A percentile compares a stretch with the other conserved stretches of the same genome.
phyloP scores from a whole-genome alignment of 2,888 invertebrate genomes.

The Scaptomyza reducta region DNA sequence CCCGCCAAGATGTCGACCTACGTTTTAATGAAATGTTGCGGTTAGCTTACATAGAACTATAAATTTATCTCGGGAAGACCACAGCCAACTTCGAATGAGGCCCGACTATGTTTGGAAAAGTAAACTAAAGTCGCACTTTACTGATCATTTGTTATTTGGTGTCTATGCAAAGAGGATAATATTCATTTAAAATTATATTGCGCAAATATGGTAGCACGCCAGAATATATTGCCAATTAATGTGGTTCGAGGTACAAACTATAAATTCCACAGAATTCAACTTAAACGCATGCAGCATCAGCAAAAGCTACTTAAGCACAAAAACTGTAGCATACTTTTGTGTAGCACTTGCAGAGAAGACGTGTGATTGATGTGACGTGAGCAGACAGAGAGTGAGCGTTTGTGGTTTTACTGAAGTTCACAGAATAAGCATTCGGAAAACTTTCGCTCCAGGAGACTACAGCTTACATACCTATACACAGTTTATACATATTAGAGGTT shows the following conservation, averaged over 20 bases:
- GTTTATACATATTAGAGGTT: constrained; percentile 53
- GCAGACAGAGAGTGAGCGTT: neutral
- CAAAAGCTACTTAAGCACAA: constrained; percentile 57
- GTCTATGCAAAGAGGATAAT: constrained; percentile 38
- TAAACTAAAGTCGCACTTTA: constrained; percentile 54
- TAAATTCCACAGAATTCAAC: constrained; percentile 31
- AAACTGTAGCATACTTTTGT: constrained; percentile 68
- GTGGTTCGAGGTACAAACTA: constrained; percentile 46
- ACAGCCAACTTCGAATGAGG: too few relatives aligned
- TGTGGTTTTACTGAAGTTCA: neutral
- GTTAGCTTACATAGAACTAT: too few relatives aligned
- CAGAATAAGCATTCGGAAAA: constrained; percentile 17
- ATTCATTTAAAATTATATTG: constrained; percentile 74
- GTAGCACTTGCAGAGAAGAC: constrained; percentile 60
- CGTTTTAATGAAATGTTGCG: too few relatives aligned
- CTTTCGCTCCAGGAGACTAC: constrained; percentile 11
- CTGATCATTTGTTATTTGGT: constrained; percentile 72
- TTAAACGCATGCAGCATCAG: constrained; percentile 28
- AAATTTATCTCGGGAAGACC: too few relatives aligned
- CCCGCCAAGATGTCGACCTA: too few relatives aligned
- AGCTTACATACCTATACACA: constrained; percentile 59
- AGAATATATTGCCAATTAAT: constrained; percentile 59
- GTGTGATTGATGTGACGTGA: constrained; percentile 68
- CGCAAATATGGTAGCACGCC: constrained; percentile 50
- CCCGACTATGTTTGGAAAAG: too few relatives aligned